Conservation (phyloP, 2,888 invertebrate species). For the Candidula unifasciata region DNA sequence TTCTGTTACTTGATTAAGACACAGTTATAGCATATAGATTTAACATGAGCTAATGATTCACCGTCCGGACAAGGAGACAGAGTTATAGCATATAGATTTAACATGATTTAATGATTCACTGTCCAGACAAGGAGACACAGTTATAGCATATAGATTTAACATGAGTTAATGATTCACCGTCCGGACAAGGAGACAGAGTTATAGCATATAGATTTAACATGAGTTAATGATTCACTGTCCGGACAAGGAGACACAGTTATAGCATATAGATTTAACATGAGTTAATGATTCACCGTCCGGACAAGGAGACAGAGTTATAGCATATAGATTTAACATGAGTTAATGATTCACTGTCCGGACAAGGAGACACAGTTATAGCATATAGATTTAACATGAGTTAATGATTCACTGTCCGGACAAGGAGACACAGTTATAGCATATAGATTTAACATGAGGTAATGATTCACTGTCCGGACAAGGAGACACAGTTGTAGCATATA, state of each 20-base stretch:
- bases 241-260: background rate
- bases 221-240: conserved; percentile 39
- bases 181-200: background rate
- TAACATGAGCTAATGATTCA: conserved; percentile 12
- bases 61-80: background rate
- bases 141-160: too few relatives aligned
- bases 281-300: conserved; percentile 38
- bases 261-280: too few relatives aligned
- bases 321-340: too few relatives aligned
- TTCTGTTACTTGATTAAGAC: too few relatives aligned
- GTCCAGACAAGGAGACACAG: background rate
- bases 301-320: background rate
- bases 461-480: conserved; percentile 26
- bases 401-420: conserved; percentile 33
- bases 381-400: too few relatives aligned
- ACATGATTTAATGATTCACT: conserved; percentile 32
- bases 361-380: too few relatives aligned
- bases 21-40: too few relatives aligned
- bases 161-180: conserved; percentile 36
- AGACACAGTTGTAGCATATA: too few relatives aligned
- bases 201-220: too few relatives aligned
- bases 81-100: too few relatives aligned
- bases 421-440: too few relatives aligned
- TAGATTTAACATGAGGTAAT: too few relatives aligned
- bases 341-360: conserved; percentile 38